phyloP scores from a whole-genome alignment of 2,888 invertebrate species.

The Auanema sp. region DNA sequence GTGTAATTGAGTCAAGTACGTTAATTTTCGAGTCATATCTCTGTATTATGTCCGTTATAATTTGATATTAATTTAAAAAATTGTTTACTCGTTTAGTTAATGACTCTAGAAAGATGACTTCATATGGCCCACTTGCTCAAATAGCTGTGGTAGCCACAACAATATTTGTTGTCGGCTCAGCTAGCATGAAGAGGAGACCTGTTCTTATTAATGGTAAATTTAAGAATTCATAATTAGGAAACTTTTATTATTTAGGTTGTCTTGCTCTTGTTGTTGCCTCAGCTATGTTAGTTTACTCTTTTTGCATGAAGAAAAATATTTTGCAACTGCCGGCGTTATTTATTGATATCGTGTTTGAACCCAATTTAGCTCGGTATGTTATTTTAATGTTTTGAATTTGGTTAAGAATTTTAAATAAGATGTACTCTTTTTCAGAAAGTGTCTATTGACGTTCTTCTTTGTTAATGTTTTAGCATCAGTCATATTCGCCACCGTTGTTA shows the following conservation, averaged over 20 bases:
- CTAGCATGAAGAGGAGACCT: conserved; percentile 7
- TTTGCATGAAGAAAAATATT: conserved; percentile 10
- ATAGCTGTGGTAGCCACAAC: conserved; percentile 15
- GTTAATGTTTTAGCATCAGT: conserved; percentile 49
- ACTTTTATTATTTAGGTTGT: conserved; percentile 7
- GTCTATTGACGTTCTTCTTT: conserved; percentile 54
- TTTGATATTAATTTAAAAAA: too few relatives aligned
- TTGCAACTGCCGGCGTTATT: conserved; percentile 9
- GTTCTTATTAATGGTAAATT: conserved; percentile 21
- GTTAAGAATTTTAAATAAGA: not conserved
- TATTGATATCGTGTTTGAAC: conserved; percentile 17
- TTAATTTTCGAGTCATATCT: too few relatives aligned
- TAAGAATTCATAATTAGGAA: not conserved
- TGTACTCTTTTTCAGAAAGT: conserved; percentile 32
- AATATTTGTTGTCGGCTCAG: conserved; percentile 13
- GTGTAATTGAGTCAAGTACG: too few relatives aligned
- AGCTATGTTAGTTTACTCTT: conserved; percentile 17
- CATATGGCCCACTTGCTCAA: conserved; percentile 18
- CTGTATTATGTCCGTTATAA: too few relatives aligned
- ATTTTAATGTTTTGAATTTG: not conserved
- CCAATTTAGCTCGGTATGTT: conserved; percentile 3
- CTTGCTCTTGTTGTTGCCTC: conserved; percentile 4
- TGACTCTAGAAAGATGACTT: conserved; percentile 8
- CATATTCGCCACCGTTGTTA: conserved; percentile 42
- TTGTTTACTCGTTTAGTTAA: too few relatives aligned